phyloP scores from a whole-genome alignment of 2,113 vertebrate genomes.

The Caretta caretta region DNA sequence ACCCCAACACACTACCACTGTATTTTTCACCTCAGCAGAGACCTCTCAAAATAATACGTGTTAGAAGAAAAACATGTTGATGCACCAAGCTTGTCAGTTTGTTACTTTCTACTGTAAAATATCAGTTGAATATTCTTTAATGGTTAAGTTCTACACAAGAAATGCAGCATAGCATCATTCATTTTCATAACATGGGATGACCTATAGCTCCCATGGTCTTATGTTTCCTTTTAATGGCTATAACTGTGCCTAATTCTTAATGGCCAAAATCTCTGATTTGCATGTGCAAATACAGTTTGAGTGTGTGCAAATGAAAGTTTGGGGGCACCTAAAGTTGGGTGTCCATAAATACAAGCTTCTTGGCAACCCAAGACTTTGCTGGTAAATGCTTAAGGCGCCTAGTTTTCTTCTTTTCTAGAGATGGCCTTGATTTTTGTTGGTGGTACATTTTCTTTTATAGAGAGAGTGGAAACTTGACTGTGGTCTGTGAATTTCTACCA shows the following conservation, averaged over 20 bases:
- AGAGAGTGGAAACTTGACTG: neutral
- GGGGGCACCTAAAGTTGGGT: rapidly evolving
- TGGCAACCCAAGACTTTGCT: neutral
- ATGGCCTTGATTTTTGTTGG: neutral
- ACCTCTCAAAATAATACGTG: rapidly evolving
- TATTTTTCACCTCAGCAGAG: neutral
- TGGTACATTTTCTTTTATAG: neutral
- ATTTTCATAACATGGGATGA: rapidly evolving
- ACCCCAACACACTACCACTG: neutral
- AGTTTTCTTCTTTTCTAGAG: neutral
- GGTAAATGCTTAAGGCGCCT: neutral
- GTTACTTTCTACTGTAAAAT: neutral
- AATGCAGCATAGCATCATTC: neutral
- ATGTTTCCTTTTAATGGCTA: too few relatives aligned
- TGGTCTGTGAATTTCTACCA: neutral
- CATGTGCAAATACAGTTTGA: neutral
- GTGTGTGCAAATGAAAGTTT: neutral
- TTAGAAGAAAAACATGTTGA: neutral
- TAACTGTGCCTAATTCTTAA: rapidly evolving
- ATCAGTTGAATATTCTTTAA: neutral
- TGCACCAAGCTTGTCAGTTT: neutral
- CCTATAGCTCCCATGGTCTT: neutral
- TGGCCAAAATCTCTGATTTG: neutral
- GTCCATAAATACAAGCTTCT: neutral
- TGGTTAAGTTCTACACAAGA: too few relatives aligned